Conservation (phyloP, 2,797 vertebrate species). For the Dicrostonyx torquatus region DNA sequence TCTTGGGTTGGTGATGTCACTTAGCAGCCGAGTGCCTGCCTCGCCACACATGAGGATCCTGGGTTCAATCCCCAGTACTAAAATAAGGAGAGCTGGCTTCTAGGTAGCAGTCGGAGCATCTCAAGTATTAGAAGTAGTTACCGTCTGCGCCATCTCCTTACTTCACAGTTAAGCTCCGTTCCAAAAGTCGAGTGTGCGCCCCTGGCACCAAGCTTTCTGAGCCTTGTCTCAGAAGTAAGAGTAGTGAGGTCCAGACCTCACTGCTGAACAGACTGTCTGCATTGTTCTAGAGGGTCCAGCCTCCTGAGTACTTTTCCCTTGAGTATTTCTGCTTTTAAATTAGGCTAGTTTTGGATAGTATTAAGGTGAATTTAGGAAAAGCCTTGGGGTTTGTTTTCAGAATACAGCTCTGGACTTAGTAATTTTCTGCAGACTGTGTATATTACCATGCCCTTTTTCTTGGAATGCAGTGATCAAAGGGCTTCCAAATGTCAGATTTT, state of each 20-base stretch:
- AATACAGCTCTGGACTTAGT: background rate
- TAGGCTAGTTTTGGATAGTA: background rate
- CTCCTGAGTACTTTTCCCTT: background rate
- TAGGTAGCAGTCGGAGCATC: background rate
- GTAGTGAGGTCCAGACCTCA: background rate
- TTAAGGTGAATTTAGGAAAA: constrained; percentile 31
- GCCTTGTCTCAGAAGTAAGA: background rate
- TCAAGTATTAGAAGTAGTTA: constrained; percentile 1
- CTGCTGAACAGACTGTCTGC: background rate
- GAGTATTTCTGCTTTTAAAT: background rate
- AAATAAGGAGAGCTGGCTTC: background rate
- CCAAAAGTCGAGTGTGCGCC: background rate
- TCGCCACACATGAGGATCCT: background rate
- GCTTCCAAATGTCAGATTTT: constrained; percentile 43
- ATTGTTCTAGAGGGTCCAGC: background rate
- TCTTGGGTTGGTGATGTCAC: background rate
- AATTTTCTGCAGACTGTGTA: constrained; percentile 9
- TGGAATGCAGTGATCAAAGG: constrained; percentile 31
- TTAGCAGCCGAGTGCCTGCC: background rate
- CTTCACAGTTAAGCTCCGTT: background rate
- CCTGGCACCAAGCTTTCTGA: background rate
- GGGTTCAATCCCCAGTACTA: background rate
- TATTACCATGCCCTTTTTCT: background rate
- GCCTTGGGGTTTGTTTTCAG: background rate
- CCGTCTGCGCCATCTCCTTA: background rate